These are phyloP conservation scores for Arge pagana DNA, from an alignment of 2,888 invertebrate species.

Conservation along the genomic window DNA sequence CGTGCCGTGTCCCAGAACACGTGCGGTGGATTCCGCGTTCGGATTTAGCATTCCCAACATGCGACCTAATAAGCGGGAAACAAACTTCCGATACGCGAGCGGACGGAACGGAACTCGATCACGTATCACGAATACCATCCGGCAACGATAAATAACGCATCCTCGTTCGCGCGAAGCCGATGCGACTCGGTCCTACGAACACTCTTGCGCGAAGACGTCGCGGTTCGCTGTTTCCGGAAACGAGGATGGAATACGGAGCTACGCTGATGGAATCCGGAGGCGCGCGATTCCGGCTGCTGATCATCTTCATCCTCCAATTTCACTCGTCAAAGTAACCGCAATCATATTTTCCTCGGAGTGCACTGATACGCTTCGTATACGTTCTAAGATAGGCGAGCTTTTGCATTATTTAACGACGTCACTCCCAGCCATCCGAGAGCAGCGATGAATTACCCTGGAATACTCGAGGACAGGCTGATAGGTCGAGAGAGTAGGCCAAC, in stretches of 20 bases:
- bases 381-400: too few species aligned
- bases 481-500: neutral
- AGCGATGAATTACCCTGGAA: conserved; percentile 10
- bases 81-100: conserved; percentile 19
- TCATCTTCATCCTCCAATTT: too few species aligned
- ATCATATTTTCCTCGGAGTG: too few species aligned
- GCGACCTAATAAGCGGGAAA: conserved; percentile 19
- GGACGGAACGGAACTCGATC: too few species aligned
- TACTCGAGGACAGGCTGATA: neutral
- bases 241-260: too few species aligned
- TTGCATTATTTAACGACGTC: conserved; percentile 21
- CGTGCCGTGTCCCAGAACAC: conserved; percentile 14
- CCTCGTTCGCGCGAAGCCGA: neutral
- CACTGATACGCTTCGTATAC: too few species aligned
- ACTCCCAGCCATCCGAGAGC: conserved; percentile 4
- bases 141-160: too few species aligned
- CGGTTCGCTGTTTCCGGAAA: neutral
- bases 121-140: too few species aligned
- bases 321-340: too few species aligned
- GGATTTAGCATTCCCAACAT: conserved; percentile 20
- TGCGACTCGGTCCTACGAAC: neutral
- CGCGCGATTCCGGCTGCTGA: too few species aligned
- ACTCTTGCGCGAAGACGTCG: neutral
- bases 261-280: too few species aligned
- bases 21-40: conserved; percentile 15